Evolutionary conservation across 2,888 invertebrate species (phyloP), one percentile per base, ranked within the genome.

Genomic region (Megalurothrips usitatus): DNA sequence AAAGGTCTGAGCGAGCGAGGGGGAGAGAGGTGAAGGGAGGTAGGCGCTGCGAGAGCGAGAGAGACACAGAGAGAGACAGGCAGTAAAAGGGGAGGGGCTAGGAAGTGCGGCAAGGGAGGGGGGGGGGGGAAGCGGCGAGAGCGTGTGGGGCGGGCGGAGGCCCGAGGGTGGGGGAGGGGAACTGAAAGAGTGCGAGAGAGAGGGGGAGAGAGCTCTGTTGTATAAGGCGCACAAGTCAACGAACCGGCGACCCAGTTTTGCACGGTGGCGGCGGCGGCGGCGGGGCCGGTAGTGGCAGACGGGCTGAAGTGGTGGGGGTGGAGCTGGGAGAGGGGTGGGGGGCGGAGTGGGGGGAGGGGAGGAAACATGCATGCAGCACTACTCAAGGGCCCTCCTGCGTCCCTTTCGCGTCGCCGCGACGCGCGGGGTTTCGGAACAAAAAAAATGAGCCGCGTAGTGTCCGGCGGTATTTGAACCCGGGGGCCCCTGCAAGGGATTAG

Each of bases 161-260:
- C 34, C 34, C 34, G 34, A 43, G 34, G 34, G 34, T 4, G 34
- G 34, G 34, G 34, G 34, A 2, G 34, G 34, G 34, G 14, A 19
- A 58, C 58, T 58, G 58, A 6, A 17, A 58, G 58, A 58, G 58
- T 19, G 58, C 6, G 11, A 58, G 58, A 58, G 11, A 58, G 58
- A 58, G 17, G 19, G 58, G 19, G 58, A 58, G 58, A 58, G 58
- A 58, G 68, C 68, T 11, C 52, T 75, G 68, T 75, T 75, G 68
- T 75, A 23, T 75, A 75, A 75, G 68, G 68, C 34, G 34, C 68
- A 75, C 68, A 75, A 75, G 68, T 75, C 68, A 75, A 23, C 68
- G 68, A 75, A 23, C 68, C 68, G 68, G 10, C 68, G 68, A 75
- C 68, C 68, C 68, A 75, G 68, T 75, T 75, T 75, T 12, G 68